Base-by-base conservation (phyloP, 2,113 vertebrate species). In the Crocuta crocuta region DNA sequence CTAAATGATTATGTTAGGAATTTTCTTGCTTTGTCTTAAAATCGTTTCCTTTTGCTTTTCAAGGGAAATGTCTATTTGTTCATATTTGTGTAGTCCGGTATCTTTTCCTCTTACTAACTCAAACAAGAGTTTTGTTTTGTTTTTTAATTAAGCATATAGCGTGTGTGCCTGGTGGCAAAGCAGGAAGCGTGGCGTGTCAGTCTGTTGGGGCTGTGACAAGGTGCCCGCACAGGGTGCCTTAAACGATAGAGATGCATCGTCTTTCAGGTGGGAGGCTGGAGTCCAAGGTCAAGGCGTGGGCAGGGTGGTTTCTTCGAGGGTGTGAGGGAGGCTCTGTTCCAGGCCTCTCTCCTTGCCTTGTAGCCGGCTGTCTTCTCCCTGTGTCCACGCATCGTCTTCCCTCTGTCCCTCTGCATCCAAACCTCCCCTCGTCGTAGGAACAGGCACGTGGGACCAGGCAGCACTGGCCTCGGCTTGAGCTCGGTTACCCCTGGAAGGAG, bases 381-480 rank as follows among this genome's bases (percentile, higher is more conserved):
- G 23, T 26, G 24, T 48, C 33, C 4, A 13, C 9, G 0, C 2
- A 1, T 10, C 19, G 1, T 1, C 10, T 10, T 43, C 33, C 31
- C 24, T 55, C 39, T 16, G 0, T 73, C 35, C 70, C 15, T 39
- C 24, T 13, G 26, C 26, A 4, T 35, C 73, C 66, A 35, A 0
- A 66, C 35, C 3, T 65, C 23, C 58, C n/a, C 15, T 21, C 45
- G 53, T 58, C 28, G 28, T 23, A n/a, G 33, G 71, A 39, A 7
- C 19, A 26, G 78, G 24, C 24, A 7, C 39, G 1, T 35, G 23
- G 45, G 31, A 61, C 12, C 15, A 28, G 50, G 48, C 12, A 24
- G 39, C 45, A 33, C 16, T 8, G 65, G 33, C 65, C 65, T 33
- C 31, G 3, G 3, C 65, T n/a, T 3, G 16, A 68, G n/a, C 33